Percentiles rank a stretch among this genome's conserved stretches.
These are phyloP conservation scores for Mixornis gularis DNA, from an alignment of 2,113 vertebrate species.

Conservation along the genomic window DNA sequence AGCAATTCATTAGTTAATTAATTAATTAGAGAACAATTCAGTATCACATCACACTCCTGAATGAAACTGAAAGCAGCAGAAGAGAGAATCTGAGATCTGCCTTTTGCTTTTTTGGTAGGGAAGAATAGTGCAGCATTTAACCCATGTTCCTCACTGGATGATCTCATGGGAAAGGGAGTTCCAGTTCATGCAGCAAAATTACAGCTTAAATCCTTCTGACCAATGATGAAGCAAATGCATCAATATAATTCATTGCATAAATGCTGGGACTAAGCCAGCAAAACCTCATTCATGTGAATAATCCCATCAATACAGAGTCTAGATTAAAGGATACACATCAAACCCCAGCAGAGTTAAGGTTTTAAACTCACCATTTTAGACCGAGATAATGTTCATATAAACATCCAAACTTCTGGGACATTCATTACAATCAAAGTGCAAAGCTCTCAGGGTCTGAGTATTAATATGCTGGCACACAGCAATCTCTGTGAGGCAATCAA, in stretches of 20 bases:
- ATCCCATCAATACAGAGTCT: neutral
- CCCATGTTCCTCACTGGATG: neutral
- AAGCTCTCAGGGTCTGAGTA: neutral
- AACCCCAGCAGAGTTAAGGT: neutral
- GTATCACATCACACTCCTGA: neutral
- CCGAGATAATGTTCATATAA: neutral
- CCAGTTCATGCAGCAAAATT: neutral
- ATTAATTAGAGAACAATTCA: neutral
- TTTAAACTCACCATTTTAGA: neutral
- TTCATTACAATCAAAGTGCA: neutral
- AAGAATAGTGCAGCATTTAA: neutral
- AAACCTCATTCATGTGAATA: neutral
- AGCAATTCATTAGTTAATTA: neutral
- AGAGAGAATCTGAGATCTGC: neutral
- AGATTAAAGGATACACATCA: conserved; percentile 22
- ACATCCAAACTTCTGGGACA: neutral
- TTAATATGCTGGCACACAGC: neutral
- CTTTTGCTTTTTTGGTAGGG: neutral
- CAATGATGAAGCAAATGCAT: neutral
- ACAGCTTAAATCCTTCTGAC: neutral
- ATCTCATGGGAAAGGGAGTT: neutral
- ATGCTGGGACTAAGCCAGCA: neutral
- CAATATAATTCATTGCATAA: neutral
- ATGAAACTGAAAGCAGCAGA: neutral
- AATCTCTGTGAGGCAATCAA: neutral